phyloP scores from a whole-genome alignment of 2,888 invertebrate species.

The Dryadula phaetusa region DNA sequence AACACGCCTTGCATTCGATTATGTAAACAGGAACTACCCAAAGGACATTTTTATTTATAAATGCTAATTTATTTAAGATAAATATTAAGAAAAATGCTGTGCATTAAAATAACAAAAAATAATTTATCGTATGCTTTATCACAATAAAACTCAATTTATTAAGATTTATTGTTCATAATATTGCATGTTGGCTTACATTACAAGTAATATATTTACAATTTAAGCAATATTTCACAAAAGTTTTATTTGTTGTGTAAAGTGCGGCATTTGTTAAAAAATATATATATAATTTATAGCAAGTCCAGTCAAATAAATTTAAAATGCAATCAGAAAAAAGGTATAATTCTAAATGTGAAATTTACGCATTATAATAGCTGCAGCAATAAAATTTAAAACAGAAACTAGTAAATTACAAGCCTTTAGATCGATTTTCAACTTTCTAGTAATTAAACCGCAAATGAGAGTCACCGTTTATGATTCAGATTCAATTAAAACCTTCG shows the following conservation, averaged over 20 bases:
- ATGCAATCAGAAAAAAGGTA: neutral
- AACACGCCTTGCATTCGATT: no score
- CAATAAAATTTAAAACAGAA: slow-evolving; percentile 13
- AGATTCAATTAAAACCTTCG: slow-evolving; percentile 54
- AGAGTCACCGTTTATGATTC: slow-evolving; percentile 46
- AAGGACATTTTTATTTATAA: no score
- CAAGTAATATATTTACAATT: neutral
- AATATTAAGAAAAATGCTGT: neutral
- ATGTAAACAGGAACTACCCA: no score
- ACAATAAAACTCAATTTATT: slow-evolving; percentile 14
- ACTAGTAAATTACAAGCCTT: slow-evolving; percentile 17
- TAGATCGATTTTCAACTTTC: slow-evolving; percentile 46
- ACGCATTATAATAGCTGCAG: neutral
- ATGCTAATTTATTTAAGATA: no score
- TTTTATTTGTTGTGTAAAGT: neutral
- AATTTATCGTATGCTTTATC: slow-evolving; percentile 1
- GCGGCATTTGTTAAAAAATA: neutral
- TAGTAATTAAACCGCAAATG: slow-evolving; percentile 43
- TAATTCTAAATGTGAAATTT: neutral
- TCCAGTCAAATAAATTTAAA: neutral
- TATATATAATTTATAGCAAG: neutral
- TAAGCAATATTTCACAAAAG: neutral
- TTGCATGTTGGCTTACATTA: neutral
- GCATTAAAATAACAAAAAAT: no score
- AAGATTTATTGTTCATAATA: neutral